Conservation (phyloP, 2,113 vertebrate species). For the Haemorhous mexicanus region DNA sequence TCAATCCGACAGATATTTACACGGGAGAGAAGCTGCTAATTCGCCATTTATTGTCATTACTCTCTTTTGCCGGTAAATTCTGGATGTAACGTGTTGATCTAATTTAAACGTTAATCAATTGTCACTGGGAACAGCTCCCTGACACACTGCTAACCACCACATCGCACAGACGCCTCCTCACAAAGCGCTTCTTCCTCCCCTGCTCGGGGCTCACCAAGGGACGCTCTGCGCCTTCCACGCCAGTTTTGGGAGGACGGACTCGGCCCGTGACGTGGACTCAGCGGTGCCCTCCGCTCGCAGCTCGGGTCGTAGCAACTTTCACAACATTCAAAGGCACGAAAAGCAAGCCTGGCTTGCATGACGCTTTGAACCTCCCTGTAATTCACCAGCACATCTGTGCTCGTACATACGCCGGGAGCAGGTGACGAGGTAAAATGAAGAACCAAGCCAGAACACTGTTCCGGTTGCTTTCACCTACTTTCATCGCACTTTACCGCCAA, state of each 20-base stretch:
- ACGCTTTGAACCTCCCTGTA: background rate
- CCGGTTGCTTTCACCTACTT: background rate
- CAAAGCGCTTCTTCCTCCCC: background rate
- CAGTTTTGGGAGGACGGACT: background rate
- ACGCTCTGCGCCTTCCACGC: background rate
- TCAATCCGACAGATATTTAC: background rate
- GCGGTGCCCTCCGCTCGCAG: background rate
- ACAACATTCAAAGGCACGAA: background rate
- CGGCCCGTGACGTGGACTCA: background rate
- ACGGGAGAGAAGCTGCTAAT: background rate
- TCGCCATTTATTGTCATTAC: background rate
- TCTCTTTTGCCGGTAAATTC: background rate
- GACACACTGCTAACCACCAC: background rate
- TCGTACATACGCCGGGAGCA: background rate
- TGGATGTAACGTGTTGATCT: background rate
- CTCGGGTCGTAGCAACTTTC: background rate
- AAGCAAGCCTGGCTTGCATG: too few species aligned
- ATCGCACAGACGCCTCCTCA: background rate
- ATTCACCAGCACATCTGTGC: background rate
- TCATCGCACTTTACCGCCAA: background rate
- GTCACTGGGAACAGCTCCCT: background rate
- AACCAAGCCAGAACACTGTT: background rate
- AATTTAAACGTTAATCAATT: conserved; percentile 10
- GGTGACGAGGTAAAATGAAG: background rate
- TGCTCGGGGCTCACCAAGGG: background rate